Percentiles rank a stretch among this genome's conserved stretches.
Evolutionary conservation across 1,140 invertebrate genomes (phyloP).

Genomic region (Drosophila subpulchrella): DNA sequence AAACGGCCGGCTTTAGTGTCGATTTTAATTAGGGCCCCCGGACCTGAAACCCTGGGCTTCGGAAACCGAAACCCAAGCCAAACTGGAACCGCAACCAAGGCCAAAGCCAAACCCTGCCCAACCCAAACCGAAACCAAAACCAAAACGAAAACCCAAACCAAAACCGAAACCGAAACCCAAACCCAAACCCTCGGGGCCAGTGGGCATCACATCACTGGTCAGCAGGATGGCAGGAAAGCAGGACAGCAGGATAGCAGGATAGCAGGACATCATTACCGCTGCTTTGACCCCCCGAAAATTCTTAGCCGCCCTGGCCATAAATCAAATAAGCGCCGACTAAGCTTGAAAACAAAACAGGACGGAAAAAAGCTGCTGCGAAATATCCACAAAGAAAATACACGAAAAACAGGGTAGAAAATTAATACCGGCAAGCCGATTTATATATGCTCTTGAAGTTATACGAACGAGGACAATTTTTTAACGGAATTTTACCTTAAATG

Average conservation of each 20-base stretch:
- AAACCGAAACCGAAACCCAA: conserved; percentile 18
- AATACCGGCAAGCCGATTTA: not conserved
- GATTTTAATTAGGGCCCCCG: conserved; percentile 69
- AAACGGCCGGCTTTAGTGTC: conserved; percentile 65
- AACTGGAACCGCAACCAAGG: not conserved
- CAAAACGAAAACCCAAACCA: conserved; percentile 12
- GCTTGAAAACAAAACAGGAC: conserved; percentile 54
- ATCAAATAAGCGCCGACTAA: conserved; percentile 81
- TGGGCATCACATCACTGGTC: conserved; percentile 35
- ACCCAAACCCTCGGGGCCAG: conserved; percentile 37
- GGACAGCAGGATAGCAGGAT: conserved; percentile 22
- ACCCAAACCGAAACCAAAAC: conserved; percentile 8
- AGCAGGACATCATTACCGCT: conserved; percentile 41
- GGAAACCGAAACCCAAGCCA: conserved; percentile 9
- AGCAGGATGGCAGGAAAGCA: conserved; percentile 13
- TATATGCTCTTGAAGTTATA: not conserved
- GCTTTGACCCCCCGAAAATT: conserved; percentile 49
- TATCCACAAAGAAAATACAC: conserved; percentile 17
- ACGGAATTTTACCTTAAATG: not conserved
- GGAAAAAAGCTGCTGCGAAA: conserved; percentile 12
- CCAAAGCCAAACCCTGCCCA: not conserved
- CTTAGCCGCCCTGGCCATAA: conserved; percentile 71
- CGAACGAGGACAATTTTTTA: no score
- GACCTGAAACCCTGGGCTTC: conserved; percentile 1
- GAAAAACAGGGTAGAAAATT: conserved; percentile 26